Percentiles rank a stretch among this genome's conserved stretches.
These are phyloP conservation scores for Bufotes viridis DNA, from an alignment of 2,797 vertebrate genomes.

Conservation along the genomic window DNA sequence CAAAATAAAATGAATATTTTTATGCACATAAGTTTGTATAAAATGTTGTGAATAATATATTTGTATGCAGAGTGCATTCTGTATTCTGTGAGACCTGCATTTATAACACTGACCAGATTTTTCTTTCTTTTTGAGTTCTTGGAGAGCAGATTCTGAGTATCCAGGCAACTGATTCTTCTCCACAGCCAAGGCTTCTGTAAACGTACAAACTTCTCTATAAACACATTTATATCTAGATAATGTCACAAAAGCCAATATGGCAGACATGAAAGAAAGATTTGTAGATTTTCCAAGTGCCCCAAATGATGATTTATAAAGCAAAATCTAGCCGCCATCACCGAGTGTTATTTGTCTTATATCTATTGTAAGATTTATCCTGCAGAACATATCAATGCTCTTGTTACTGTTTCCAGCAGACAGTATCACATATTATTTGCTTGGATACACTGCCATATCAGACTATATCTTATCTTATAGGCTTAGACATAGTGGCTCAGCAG, in stretches of 20 bases:
- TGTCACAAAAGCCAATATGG: neutral
- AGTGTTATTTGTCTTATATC: neutral
- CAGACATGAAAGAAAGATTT: neutral
- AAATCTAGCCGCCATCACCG: neutral
- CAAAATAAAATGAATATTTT: too few relatives aligned
- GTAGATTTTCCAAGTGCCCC: neutral
- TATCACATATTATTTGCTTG: neutral
- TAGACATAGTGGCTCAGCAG: neutral
- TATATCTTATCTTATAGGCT: neutral
- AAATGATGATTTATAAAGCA: neutral
- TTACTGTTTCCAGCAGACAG: neutral
- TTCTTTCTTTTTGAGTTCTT: neutral
- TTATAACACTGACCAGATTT: neutral
- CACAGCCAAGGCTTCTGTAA: neutral
- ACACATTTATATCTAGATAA: conserved; percentile 2
- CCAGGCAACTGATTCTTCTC: neutral
- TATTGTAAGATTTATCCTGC: neutral
- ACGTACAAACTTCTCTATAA: neutral
- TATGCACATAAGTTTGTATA: neutral
- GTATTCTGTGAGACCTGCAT: too few relatives aligned
- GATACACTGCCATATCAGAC: neutral
- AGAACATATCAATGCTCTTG: neutral
- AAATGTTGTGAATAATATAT: neutral
- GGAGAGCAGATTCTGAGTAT: neutral
- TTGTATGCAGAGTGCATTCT: neutral